phyloP scores from a whole-genome alignment of 2,797 vertebrate genomes.

The Mus spretus region DNA sequence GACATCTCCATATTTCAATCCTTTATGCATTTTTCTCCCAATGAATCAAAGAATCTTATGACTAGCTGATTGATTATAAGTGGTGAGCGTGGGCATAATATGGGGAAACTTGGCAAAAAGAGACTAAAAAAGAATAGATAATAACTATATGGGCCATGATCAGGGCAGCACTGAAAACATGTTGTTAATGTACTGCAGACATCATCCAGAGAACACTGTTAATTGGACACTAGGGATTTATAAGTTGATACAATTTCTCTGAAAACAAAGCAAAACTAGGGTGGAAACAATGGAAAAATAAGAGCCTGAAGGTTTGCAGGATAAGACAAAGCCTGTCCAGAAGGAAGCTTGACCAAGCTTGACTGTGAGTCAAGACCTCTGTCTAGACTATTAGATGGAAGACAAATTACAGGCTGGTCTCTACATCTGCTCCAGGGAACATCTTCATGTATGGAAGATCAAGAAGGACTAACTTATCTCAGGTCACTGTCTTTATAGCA shows the following conservation, averaged over 20 bases:
- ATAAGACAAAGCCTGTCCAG: not conserved
- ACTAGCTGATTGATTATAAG: not conserved
- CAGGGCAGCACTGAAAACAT: not conserved
- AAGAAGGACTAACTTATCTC: not conserved
- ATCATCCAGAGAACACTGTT: not conserved
- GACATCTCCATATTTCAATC: not conserved
- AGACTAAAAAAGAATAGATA: not conserved
- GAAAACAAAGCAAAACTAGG: not conserved
- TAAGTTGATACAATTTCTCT: not conserved
- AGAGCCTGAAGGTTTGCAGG: not conserved
- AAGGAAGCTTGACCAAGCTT: not conserved
- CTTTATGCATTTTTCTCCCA: not conserved
- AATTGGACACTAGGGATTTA: not conserved
- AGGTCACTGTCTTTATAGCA: not conserved
- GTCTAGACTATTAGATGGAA: no score
- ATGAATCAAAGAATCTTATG: not conserved
- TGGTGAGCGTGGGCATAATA: not conserved
- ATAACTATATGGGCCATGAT: not conserved
- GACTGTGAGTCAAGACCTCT: rapidly evolving
- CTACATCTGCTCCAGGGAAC: not conserved
- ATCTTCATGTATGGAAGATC: not conserved
- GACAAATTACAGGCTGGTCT: not conserved
- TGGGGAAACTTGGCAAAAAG: not conserved
- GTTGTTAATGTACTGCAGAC: not conserved
- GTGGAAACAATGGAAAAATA: not conserved